phyloP scores from a whole-genome alignment of 2,797 vertebrate species.

The Ceryle rudis region DNA sequence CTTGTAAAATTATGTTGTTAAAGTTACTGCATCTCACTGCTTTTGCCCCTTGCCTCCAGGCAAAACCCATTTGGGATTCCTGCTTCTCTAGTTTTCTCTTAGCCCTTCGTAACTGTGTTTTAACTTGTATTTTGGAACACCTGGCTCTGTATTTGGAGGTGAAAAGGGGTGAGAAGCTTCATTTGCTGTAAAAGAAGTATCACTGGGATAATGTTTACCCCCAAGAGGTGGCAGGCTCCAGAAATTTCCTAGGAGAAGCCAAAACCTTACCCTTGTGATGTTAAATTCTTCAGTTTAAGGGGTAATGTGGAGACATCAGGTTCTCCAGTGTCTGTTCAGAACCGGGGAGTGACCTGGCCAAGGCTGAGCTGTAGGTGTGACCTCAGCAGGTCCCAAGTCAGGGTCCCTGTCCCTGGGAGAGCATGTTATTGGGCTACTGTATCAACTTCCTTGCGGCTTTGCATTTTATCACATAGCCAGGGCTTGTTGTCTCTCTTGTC shows the following conservation, averaged over 20 bases:
- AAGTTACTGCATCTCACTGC: constrained; percentile 14
- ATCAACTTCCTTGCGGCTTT: background rate
- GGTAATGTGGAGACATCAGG: background rate
- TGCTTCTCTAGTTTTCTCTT: constrained; percentile 33
- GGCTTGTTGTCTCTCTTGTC: background rate
- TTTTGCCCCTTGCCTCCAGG: constrained; percentile 22
- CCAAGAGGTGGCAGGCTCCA: background rate
- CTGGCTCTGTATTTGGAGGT: background rate
- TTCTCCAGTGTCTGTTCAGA: accelerated
- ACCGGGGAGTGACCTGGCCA: background rate
- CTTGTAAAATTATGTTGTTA: constrained; percentile 25
- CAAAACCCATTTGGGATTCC: constrained; percentile 37
- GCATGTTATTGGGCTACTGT: background rate
- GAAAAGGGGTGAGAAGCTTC: background rate
- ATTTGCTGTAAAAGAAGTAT: background rate
- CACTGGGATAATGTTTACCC: background rate
- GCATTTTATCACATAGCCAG: background rate
- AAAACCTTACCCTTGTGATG: background rate
- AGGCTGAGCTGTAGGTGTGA: background rate
- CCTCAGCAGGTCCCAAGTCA: background rate
- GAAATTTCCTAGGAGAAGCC: background rate
- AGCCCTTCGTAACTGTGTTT: constrained; percentile 11
- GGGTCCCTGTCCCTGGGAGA: background rate
- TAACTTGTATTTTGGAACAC: constrained; percentile 40
- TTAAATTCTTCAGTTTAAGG: background rate